A percentile compares a stretch with the other conserved stretches of the same genome.
These are phyloP conservation scores for Tineola bisselliella DNA, from an alignment of 2,888 invertebrate species.

Conservation along the genomic window DNA sequence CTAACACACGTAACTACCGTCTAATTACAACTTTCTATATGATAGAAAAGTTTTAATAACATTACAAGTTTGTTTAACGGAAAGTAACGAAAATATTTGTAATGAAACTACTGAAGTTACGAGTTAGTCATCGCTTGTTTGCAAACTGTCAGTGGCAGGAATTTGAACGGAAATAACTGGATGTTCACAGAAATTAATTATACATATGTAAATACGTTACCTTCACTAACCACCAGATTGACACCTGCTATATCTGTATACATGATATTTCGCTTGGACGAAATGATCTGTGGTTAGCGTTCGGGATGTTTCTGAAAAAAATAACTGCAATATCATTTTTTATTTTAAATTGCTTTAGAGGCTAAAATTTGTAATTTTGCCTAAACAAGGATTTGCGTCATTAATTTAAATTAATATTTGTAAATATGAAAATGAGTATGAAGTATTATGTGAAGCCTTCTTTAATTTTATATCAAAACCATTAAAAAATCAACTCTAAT, in stretches of 20 bases:
- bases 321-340: too few species aligned
- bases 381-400: too few species aligned
- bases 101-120: constrained; percentile 3
- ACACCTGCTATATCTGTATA: background rate
- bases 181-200: constrained; percentile 7
- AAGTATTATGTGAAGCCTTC: too few species aligned
- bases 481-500: too few species aligned
- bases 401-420: too few species aligned
- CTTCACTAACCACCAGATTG: background rate
- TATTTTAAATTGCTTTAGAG: too few species aligned
- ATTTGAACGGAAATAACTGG: constrained; percentile 12
- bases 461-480: too few species aligned
- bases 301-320: too few species aligned
- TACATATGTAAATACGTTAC: background rate
- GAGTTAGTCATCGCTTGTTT: constrained; percentile 2
- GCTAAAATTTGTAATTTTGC: too few species aligned
- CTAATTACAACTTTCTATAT: background rate
- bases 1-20: background rate
- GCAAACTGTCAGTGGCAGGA: constrained; percentile 10
- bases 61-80: constrained; percentile 1
- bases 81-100: constrained; percentile 7
- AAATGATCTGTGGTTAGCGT: too few species aligned
- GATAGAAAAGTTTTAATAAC: background rate
- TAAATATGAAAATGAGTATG: too few species aligned
- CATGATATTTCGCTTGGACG: too few species aligned